A percentile compares a stretch with the other conserved stretches of the same genome.
phyloP scores from a whole-genome alignment of 2,113 vertebrate genomes.

The Pelodiscus sinensis region DNA sequence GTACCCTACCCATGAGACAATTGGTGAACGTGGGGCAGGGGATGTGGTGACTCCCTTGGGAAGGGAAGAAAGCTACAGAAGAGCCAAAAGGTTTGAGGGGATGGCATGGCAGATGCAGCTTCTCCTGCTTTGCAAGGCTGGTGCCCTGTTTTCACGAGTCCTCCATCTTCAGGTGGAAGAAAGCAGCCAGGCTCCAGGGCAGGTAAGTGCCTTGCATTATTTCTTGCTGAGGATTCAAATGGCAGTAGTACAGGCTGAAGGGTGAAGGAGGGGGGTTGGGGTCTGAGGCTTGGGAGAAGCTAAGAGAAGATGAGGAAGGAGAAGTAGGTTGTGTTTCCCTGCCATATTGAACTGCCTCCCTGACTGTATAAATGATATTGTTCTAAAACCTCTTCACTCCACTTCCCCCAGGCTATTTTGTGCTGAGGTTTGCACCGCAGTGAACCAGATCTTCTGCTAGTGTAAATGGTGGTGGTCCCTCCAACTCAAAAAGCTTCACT shows the following conservation, averaged over 20 bases:
- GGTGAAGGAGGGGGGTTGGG: accelerated
- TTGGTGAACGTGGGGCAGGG: neutral
- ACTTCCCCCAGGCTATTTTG: neutral
- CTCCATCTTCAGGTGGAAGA: neutral
- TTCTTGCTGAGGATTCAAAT: accelerated
- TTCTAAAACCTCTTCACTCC: neutral
- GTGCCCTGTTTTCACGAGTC: neutral
- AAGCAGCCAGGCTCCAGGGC: neutral
- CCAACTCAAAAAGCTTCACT: accelerated
- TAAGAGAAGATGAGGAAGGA: neutral
- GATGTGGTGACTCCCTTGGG: neutral
- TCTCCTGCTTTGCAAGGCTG: neutral
- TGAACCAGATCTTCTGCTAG: neutral
- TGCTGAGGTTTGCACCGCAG: neutral
- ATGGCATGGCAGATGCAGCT: neutral
- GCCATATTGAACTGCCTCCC: neutral
- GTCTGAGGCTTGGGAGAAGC: neutral
- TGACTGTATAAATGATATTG: neutral
- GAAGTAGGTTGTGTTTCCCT: neutral
- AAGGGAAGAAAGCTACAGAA: neutral
- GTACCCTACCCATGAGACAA: neutral
- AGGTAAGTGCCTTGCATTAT: slow-evolving; percentile 29
- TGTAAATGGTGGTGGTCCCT: neutral
- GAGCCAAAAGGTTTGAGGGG: neutral
- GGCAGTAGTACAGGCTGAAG: accelerated